Base-by-base conservation (phyloP, 2,888 invertebrate species). In the Hirtodrosophila confusa region DNA sequence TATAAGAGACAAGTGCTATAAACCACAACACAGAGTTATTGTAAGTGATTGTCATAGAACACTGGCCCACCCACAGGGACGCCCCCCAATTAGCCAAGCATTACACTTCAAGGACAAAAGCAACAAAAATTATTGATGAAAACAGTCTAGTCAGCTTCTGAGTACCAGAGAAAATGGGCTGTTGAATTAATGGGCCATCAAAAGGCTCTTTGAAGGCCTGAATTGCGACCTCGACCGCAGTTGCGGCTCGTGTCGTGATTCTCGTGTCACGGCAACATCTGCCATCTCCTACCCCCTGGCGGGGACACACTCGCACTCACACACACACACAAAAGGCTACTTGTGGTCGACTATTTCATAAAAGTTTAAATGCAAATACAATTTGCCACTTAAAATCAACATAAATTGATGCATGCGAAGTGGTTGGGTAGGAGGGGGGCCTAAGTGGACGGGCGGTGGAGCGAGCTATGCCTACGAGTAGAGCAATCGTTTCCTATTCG, bases 361-460 rank as follows among this genome's bases (percentile, higher is more conserved):
- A 74, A 76, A 72, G 61, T 69, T 54, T 65, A 86, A 88, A 84
- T 86, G 75, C 84, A 86, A 88, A 80, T 84, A 86, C 80, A 85
- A 86, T 85, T 88, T 86, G 85, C 86, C 85, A 84, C 88, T 85
- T 84, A 74, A 83, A 86, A 78, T 83, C 75, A 69, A 69, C 80
- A 83, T 80, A 83, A 80, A 80, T 73, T 83, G 68, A 63, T 65
- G 77, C 56, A 56, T 47, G 53, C 45, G 27, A 39, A 57, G 53
- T 68, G 67, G 36, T 31, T 31, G 11, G 17, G 7, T 2, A 17
- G 23, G 33, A 9, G 1, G 12, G 39, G 24, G 37, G 35, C 35
- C 37, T 17, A 44, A 45, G 43, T 44, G 44, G 29, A 54, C 11
- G 44, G 48, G 29, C 62, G 33, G 45, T 47, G 3, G 4, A 27